Evolutionary conservation across 2,888 invertebrate species (phyloP).

Genomic region (Melanostoma scalare): DNA sequence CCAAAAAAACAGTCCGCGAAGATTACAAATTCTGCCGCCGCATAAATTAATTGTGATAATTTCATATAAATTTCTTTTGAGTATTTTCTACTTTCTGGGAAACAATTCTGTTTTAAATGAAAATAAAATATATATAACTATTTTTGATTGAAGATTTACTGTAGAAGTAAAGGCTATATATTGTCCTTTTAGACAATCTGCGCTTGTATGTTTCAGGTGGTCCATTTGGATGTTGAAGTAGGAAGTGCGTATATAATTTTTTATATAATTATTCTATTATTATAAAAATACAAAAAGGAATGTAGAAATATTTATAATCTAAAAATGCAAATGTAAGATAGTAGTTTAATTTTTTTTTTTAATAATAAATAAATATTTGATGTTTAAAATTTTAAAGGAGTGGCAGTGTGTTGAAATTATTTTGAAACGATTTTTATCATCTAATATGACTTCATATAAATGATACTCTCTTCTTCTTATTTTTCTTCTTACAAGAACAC

Average conservation of each 20-base stretch:
- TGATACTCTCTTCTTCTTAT: no score
- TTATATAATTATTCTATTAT: slow-evolving; percentile 54
- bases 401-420: no score
- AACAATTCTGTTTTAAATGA: slow-evolving; percentile 22
- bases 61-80: slow-evolving; percentile 12
- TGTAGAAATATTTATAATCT: slow-evolving; percentile 54
- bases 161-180: slow-evolving; percentile 59
- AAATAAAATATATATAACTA: slow-evolving; percentile 45
- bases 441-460: no score
- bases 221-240: slow-evolving; percentile 48
- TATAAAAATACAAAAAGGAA: slow-evolving; percentile 24
- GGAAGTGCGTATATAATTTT: slow-evolving; percentile 49
- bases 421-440: no score
- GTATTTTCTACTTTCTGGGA: slow-evolving; percentile 20
- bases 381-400: slow-evolving; percentile 19
- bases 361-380: slow-evolving; percentile 60
- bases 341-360: slow-evolving; percentile 53
- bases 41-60: slow-evolving; percentile 36
- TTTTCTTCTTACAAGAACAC: no score
- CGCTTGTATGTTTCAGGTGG: slow-evolving; percentile 46
- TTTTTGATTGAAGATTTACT: slow-evolving; percentile 69
- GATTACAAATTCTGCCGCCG: slow-evolving; percentile 9
- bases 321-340: slow-evolving; percentile 66
- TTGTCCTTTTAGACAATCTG: slow-evolving; percentile 70
- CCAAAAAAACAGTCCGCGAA: no score